Evolutionary conservation across 2,888 invertebrate genomes (phyloP).

Genomic region (Tanaodytes sp.): DNA sequence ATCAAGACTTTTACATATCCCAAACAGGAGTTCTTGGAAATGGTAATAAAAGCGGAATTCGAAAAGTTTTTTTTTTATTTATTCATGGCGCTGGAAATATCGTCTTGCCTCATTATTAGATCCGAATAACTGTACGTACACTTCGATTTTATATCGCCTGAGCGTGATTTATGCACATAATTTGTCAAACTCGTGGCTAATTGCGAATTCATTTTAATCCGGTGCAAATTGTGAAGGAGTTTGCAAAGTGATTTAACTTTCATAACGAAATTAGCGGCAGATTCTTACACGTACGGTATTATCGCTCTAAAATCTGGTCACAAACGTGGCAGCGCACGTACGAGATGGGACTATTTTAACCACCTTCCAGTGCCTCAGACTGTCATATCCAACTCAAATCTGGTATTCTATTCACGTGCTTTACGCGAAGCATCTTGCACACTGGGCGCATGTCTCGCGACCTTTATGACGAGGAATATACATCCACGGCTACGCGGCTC

Average conservation of each 20-base stretch:
- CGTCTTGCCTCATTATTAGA: too few species aligned
- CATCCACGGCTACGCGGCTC: constrained; percentile 1
- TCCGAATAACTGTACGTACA: too few species aligned
- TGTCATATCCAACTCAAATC: constrained; percentile 61
- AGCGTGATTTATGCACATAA: too few species aligned
- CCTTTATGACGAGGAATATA: constrained; percentile 30
- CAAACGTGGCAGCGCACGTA: constrained; percentile 57
- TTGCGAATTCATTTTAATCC: too few species aligned
- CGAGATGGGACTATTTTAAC: constrained; percentile 60
- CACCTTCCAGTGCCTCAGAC: constrained; percentile 51
- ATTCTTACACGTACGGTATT: constrained; percentile 46
- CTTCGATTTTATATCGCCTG: too few species aligned
- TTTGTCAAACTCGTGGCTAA: too few species aligned
- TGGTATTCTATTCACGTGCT: constrained; percentile 61
- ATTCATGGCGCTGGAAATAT: too few species aligned
- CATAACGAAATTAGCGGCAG: constrained; percentile 34
- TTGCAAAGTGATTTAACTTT: constrained; percentile 37
- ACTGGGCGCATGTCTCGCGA: constrained; percentile 37
- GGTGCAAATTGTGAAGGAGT: constrained; percentile 4
- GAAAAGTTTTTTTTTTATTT: too few species aligned
- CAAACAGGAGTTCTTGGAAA: too few species aligned
- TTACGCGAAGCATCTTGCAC: constrained; percentile 57
- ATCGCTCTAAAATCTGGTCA: constrained; percentile 61
- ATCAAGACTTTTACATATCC: too few species aligned
- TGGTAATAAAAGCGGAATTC: too few species aligned